Percentiles rank a stretch among this genome's conserved stretches.
Evolutionary conservation across 1,140 invertebrate species (phyloP).

Genomic region (Acromyrmex charruanus): DNA sequence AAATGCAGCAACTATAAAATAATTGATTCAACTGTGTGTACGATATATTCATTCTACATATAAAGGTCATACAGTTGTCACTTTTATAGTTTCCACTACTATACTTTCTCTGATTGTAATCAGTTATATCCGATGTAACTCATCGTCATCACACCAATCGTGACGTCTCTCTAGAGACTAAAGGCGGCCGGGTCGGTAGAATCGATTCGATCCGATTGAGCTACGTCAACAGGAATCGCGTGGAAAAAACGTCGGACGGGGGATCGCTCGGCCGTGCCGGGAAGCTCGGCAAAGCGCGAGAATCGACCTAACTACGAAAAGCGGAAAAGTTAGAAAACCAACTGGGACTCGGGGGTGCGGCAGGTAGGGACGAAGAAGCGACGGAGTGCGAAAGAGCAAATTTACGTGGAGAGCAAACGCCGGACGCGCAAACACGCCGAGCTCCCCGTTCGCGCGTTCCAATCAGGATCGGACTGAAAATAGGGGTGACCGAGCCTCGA

Average conservation of each 20-base stretch:
- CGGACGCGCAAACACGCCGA: constrained; percentile 43
- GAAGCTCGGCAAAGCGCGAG: constrained; percentile 43
- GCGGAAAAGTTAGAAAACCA: constrained; percentile 31
- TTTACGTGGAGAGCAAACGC: constrained; percentile 49
- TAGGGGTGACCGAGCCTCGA: constrained; percentile 31
- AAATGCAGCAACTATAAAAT: too few relatives aligned
- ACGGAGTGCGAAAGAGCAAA: constrained; percentile 27
- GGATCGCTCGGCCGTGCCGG: constrained; percentile 12
- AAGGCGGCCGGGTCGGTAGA: background rate
- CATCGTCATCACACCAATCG: background rate
- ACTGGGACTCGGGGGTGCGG: background rate
- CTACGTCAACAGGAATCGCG: background rate
- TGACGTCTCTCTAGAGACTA: background rate
- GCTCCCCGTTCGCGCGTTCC: constrained; percentile 38
- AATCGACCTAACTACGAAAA: constrained; percentile 41
- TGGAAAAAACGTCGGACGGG: background rate
- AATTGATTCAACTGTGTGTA: too few relatives aligned
- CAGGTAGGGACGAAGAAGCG: background rate
- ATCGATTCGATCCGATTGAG: constrained; percentile 3
- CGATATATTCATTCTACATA: too few relatives aligned
- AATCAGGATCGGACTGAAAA: constrained; percentile 61
- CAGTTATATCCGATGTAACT: background rate
- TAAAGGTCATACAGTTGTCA: too few relatives aligned
- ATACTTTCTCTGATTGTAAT: too few relatives aligned
- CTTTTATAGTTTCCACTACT: too few relatives aligned